Conservation (phyloP, 2,888 invertebrate species). For the Listrodromus nycthemerus region DNA sequence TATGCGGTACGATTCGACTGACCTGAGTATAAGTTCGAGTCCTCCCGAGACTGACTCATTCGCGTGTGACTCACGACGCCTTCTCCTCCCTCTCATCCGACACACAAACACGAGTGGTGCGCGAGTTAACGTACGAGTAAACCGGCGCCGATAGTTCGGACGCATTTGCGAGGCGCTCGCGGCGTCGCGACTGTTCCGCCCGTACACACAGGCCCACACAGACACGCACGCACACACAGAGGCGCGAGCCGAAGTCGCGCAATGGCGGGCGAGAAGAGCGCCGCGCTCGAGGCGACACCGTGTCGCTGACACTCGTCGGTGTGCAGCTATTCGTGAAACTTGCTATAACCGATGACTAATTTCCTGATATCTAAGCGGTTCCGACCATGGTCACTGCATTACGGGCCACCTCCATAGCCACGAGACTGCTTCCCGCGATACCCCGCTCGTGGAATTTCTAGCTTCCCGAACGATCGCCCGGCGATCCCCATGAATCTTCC, state of each 20-base stretch:
- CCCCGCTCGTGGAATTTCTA: conserved; percentile 35
- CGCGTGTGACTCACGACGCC: conserved; percentile 60
- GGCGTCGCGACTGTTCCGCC: background rate
- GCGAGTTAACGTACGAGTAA: conserved; percentile 6
- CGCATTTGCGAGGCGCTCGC: conserved; percentile 19
- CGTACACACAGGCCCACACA: background rate
- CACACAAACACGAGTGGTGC: conserved; percentile 16
- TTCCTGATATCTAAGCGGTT: conserved; percentile 62
- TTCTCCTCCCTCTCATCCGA: conserved; percentile 16
- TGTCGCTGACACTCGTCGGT: conserved; percentile 6
- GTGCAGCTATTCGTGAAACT: conserved; percentile 28
- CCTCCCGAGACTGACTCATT: conserved; percentile 61
- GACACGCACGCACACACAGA: background rate
- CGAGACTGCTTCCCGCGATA: conserved; percentile 12
- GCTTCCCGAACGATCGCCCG: conserved; percentile 38
- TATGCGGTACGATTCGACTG: conserved; percentile 71
- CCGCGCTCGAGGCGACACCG: background rate
- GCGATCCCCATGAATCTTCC: conserved; percentile 21
- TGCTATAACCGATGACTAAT: conserved; percentile 64
- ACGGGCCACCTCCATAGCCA: conserved; percentile 3
- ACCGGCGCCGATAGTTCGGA: conserved; percentile 29
- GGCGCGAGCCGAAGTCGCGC: too few species aligned
- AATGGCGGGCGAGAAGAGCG: background rate
- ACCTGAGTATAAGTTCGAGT: conserved; percentile 65
- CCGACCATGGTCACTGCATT: conserved; percentile 46